Evolutionary conservation across 2,797 vertebrate genomes (phyloP), one percentile per base, ranked within the genome.

Genomic region (Ispidina picta): DNA sequence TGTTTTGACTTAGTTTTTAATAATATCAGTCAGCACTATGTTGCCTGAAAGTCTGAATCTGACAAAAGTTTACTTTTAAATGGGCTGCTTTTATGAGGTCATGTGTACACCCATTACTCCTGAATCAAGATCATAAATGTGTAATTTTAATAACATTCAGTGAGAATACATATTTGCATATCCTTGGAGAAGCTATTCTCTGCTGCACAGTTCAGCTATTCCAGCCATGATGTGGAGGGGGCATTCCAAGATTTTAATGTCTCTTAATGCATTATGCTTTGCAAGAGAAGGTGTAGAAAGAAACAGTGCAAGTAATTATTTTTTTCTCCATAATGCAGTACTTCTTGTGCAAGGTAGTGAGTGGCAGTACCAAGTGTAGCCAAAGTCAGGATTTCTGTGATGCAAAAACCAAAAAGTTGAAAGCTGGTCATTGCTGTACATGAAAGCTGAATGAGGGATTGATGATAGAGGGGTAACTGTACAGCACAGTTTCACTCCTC

Each of bases 41-140:
- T 90, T 96, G 95, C 94, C 94, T 91, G 90, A 92, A 91, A 96
- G 93, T 94, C 94, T 96, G 91, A 94, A 93, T 93, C 84, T 83
- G 66, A 94, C 84, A 92, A 85, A 96, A 94, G 93, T 92, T 92
- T 85, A 73, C 86, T 86, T 92, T 73, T 83, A 89, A 92, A 90
- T 75, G 48, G 82, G 78, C 63, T 87, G 70, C 82, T 85, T 94
- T 90, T 96, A 94, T 91, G 95, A 96, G 79, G 76, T 94, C 86
- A 90, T 91, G 84, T 90, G 86, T 72, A 86, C 90, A 94, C 88
- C 90, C 71, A 83, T 77, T 95, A 86, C 92, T 91, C 83, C 84
- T 77, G 62, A 95, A 88, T 93, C 83, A 52, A 86, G 72, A 83
- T 94, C 63, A 31, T 94, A 82, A 93, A 85, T 90, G 88, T 86